These are phyloP conservation scores for Craterocephalus amniculus DNA, from an alignment of 2,797 vertebrate species.

Conservation along the genomic window DNA sequence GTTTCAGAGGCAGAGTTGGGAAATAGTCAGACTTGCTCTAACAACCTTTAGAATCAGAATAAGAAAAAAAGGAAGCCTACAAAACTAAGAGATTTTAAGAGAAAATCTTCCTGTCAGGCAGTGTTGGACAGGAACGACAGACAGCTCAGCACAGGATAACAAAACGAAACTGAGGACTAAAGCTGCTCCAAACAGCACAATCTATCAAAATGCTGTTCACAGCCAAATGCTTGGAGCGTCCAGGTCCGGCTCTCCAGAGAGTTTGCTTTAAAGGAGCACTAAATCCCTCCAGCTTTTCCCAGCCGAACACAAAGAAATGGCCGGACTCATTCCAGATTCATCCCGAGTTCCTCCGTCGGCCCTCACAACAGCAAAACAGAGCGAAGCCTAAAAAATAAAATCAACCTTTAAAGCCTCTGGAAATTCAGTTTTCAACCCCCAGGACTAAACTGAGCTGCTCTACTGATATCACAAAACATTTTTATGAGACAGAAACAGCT, in stretches of 20 bases:
- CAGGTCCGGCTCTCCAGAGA: slow-evolving; percentile 59
- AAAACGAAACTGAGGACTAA: slow-evolving; percentile 33
- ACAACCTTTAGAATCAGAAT: no score
- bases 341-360: slow-evolving; percentile 43
- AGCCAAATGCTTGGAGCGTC: slow-evolving; percentile 38
- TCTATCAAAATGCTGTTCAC: slow-evolving; percentile 72
- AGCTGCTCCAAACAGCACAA: slow-evolving; percentile 27
- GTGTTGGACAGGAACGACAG: slow-evolving; percentile 1
- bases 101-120: no score
- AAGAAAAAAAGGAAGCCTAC: no score
- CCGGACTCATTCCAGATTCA: slow-evolving; percentile 69
- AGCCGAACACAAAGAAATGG: slow-evolving; percentile 59
- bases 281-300: slow-evolving; percentile 66
- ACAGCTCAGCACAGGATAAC: slow-evolving; percentile 37
- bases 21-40: no score
- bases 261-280: slow-evolving; percentile 59
- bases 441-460: slow-evolving; percentile 1
- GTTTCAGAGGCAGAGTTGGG: no score
- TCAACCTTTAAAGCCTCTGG: slow-evolving; percentile 22
- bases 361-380: slow-evolving; percentile 47
- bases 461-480: background rate
- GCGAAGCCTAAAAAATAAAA: slow-evolving; percentile 38
- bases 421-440: slow-evolving; percentile 30
- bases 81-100: background rate
- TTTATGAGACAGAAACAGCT: background rate